Evolutionary conservation across 2,113 vertebrate genomes (phyloP), one percentile per base, ranked within the genome.

Genomic region (Petromus typicus): DNA sequence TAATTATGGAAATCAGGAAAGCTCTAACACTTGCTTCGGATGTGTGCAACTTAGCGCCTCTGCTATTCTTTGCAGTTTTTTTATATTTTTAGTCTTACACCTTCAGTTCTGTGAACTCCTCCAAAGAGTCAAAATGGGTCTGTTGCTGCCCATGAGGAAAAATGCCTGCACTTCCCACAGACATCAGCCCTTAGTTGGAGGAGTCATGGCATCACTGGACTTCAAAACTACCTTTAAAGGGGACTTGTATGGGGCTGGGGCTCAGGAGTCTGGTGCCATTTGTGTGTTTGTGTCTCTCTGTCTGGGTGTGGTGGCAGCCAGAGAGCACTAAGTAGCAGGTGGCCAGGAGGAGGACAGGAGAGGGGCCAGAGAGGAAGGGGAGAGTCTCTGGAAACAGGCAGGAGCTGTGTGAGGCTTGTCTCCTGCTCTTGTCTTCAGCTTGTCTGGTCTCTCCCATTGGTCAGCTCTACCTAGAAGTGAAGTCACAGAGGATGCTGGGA

Each of bases 71-170:
- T 89, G 54, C 64, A n/a, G 76, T 75, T 56, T 76, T 79, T 73
- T 71, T 89, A 0, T 93, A 96, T 97, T 97, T 97, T 96, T 95
- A 95, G 93, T 86, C 94, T 96, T 56, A 76, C 96, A 94, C 94
- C 90, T 93, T 56, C 43, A 51, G 1, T 95, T 92, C 91, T 87
- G 83, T 95, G 78, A 97, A 37, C 43, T 94, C 82, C 61, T 30
- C 40, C 27, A 3, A 30, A n/a, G 2, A 20, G 63, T 73, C 67
- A 63, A 95, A 88, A 82, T 54, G n/a, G 0, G 56, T 57, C 66
- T 69, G 9, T 14, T 86, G 67, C 23, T 85, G 45, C 37, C 80
- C 7, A 30, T 56, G 18, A 86, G 76, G 59, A 64, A 67, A 32
- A 34, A 43, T 14, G 12, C 25, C 27, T 56, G 12, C 64, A 22